phyloP scores from a whole-genome alignment of 2,888 invertebrate genomes.

The Boloria euphrosyne region DNA sequence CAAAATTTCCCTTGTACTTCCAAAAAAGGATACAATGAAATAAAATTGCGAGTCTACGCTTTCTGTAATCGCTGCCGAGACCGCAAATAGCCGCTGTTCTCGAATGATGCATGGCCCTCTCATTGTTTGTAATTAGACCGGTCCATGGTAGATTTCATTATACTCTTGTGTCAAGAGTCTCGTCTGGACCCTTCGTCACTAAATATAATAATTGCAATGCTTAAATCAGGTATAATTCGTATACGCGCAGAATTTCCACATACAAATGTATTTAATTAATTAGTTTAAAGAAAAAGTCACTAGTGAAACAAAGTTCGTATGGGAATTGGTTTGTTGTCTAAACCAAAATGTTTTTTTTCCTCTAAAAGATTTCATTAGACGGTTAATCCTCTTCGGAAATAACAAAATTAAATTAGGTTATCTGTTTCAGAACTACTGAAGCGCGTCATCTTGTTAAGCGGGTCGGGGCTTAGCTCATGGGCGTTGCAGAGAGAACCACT shows the following conservation, averaged over 20 bases:
- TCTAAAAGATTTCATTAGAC: slow-evolving; percentile 56
- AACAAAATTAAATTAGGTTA: slow-evolving; percentile 70
- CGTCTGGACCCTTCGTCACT: slow-evolving; percentile 60
- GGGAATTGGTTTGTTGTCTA: slow-evolving; percentile 22
- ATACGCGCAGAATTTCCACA: not conserved
- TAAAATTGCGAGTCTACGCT: slow-evolving; percentile 34
- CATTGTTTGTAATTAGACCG: slow-evolving; percentile 67
- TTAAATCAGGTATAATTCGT: slow-evolving; percentile 44
- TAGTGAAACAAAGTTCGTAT: not conserved
- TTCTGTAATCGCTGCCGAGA: slow-evolving; percentile 38
- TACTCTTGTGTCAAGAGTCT: slow-evolving; percentile 56
- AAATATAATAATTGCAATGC: slow-evolving; percentile 66
- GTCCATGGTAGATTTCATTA: slow-evolving; percentile 64
- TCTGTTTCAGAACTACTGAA: slow-evolving; percentile 90
- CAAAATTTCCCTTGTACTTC: slow-evolving; percentile 24
- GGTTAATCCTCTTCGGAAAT: slow-evolving; percentile 60
- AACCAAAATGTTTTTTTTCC: slow-evolving; percentile 58
- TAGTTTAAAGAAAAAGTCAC: not conserved
- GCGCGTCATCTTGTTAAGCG: slow-evolving; percentile 93
- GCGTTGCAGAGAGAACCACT: slow-evolving; percentile 93
- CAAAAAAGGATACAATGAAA: slow-evolving; percentile 34
- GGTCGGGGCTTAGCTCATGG: slow-evolving; percentile 95
- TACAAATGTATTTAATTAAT: not conserved
- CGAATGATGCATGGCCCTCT: slow-evolving; percentile 49
- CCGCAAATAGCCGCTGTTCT: slow-evolving; percentile 42